phyloP scores from a whole-genome alignment of 2,888 invertebrate genomes.

The Apamea epomidion region DNA sequence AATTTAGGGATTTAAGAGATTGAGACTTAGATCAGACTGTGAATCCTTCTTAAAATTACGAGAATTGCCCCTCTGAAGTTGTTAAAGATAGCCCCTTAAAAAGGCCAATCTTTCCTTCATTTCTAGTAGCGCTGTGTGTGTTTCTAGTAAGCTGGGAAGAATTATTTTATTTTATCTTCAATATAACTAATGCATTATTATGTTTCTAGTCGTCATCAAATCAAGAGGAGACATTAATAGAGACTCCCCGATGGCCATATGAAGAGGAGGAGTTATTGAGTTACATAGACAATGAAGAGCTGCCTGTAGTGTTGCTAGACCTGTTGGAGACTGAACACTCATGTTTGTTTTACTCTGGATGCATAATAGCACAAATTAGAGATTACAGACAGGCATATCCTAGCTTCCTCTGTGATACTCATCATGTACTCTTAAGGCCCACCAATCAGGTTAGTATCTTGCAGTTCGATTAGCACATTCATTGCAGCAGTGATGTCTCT shows the following conservation, averaged over 20 bases:
- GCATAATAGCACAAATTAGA: conserved; percentile 97
- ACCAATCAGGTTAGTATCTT: conserved; percentile 93
- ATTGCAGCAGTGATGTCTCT: not conserved
- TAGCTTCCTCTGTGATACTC: conserved; percentile 94
- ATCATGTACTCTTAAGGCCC: conserved; percentile 96
- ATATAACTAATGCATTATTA: not conserved
- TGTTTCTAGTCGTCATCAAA: conserved; percentile 74
- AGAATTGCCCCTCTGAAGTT: not conserved
- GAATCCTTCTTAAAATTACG: too few species aligned
- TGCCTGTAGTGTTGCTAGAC: conserved; percentile 96
- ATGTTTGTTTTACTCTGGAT: conserved; percentile 97
- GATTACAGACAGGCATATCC: conserved; percentile 96
- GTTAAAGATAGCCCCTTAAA: not conserved
- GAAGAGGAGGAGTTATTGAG: conserved; percentile 96
- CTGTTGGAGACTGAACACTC: conserved; percentile 95
- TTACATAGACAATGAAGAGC: conserved; percentile 97
- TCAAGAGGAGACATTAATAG: conserved; percentile 92
- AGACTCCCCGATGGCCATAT: conserved; percentile 96
- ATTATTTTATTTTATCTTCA: too few species aligned
- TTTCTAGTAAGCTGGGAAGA: not conserved
- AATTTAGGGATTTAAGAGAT: too few species aligned
- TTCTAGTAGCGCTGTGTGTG: not conserved
- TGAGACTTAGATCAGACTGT: too few species aligned
- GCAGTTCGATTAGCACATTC: not conserved
- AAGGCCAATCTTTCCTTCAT: not conserved